phyloP scores from a whole-genome alignment of 2,797 vertebrate genomes.

The Pipistrellus pipistrellus region DNA sequence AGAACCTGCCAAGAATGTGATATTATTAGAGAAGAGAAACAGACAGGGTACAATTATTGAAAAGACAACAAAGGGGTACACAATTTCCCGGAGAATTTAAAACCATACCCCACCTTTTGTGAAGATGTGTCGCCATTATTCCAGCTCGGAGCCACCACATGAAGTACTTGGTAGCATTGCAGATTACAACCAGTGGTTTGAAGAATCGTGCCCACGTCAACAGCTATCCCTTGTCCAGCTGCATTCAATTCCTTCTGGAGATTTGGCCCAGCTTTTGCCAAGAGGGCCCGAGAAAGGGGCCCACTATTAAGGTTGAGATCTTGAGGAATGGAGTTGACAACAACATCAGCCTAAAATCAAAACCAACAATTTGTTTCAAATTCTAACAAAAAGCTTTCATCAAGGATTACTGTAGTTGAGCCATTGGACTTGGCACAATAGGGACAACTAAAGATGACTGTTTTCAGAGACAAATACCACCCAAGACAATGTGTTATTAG shows the following conservation, averaged over 20 bases:
- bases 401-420: background rate
- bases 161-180: too few species aligned
- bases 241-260: slow-evolving; percentile 88
- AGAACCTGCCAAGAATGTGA: background rate
- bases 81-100: background rate
- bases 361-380: slow-evolving; percentile 68
- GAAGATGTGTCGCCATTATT: background rate
- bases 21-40: background rate
- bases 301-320: slow-evolving; percentile 89
- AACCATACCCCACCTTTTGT: slow-evolving; percentile 85
- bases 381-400: slow-evolving; percentile 3
- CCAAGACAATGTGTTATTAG: background rate
- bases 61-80: background rate
- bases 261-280: slow-evolving; percentile 87
- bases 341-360: slow-evolving; percentile 88
- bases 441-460: background rate
- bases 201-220: slow-evolving; percentile 83
- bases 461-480: slow-evolving; percentile 31
- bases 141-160: slow-evolving; percentile 89
- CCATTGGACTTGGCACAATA: background rate
- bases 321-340: slow-evolving; percentile 92
- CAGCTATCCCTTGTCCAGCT: rapidly evolving
- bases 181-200: slow-evolving; percentile 90
- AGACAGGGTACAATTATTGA: background rate
- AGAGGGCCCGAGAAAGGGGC: slow-evolving; percentile 91